phyloP scores from a whole-genome alignment of 2,797 vertebrate genomes.

The Melanotaenia trifasciata region DNA sequence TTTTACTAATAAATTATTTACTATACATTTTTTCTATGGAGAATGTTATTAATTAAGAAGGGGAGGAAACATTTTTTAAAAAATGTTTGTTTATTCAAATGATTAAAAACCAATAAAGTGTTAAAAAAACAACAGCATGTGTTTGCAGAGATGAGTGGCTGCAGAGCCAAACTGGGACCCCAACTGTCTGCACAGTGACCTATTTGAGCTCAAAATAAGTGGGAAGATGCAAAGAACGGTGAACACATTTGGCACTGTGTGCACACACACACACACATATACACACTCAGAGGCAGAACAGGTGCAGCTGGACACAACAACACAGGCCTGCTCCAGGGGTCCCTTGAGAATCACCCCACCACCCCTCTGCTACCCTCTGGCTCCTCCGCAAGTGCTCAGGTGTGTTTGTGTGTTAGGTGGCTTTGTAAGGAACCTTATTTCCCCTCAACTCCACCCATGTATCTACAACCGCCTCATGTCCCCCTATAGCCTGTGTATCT shows the following conservation, averaged over 20 bases:
- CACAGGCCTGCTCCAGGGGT: conserved; percentile 54
- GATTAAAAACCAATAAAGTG: too few relatives aligned
- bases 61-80: too few relatives aligned
- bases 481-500: conserved; percentile 33
- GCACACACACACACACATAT: conserved; percentile 52
- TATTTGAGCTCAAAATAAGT: conserved; percentile 22
- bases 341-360: conserved; percentile 56
- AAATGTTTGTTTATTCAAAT: too few relatives aligned
- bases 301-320: conserved; percentile 76
- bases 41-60: too few relatives aligned
- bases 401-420: conserved; percentile 39
- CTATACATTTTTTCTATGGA: too few relatives aligned
- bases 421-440: conserved; percentile 63
- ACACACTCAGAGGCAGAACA: conserved; percentile 65
- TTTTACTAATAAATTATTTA: too few relatives aligned
- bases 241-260: conserved; percentile 37
- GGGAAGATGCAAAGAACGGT: conserved; percentile 27
- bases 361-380: conserved; percentile 40
- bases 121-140: background rate
- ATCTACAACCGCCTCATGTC: conserved; percentile 45
- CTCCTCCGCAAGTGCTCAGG: conserved; percentile 21
- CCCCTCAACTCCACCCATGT: conserved; percentile 53
- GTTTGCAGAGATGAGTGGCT: background rate
- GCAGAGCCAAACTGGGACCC: background rate
- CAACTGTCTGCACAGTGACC: background rate